Base-by-base conservation (phyloP, 2,797 vertebrate genomes). In the Melanotaenia trifasciata region DNA sequence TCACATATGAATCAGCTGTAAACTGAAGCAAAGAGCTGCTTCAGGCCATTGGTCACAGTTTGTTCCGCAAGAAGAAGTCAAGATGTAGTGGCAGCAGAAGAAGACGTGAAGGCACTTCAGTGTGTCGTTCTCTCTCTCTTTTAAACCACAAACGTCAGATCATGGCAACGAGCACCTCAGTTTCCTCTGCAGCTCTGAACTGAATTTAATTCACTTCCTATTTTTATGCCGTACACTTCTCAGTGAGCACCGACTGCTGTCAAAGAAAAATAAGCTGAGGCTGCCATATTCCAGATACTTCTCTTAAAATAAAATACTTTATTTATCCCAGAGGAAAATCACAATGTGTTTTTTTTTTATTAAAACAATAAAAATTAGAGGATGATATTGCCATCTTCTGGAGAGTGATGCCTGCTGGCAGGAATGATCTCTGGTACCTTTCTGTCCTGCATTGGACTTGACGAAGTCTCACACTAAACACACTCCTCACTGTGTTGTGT, bases 191-290 rank as follows among this genome's bases (percentile, higher is more conserved):
- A 80, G 85, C 74, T 89, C 84, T 87, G 43, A 87, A 85, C 59
- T 67, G 38, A 86, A 83, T 76, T 87, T 62, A 92, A 86, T 85
- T 87, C 85, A 94, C 94, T 96, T 96, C 94, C 95, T 94, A 83
- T 85, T 94, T 94, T 91, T 43, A 90, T 72, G 85, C 68, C 58
- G 33, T 75, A 60, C 58, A 76, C 71, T 75, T 85, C 33, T 40
- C 58, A 33, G 57, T 35, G 59, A 58, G 75, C 64, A 73, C 70
- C 62, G 45, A 72, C 50, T 22, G 47, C 68, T 58, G 58, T 59
- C 30, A 35, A 32, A 20, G 13, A 28, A 56, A 63, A 68, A 26
- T 30, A 11, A 54, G 13, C 24, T 54, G 5, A 53, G 16, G 14
- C 43, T 45, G 43, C 43, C 43, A 16, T 7, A 7, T 45, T 1